A percentile compares a stretch with the other conserved stretches of the same genome.
phyloP scores from a whole-genome alignment of 1,140 invertebrate species.

The Leucophenga varia region DNA sequence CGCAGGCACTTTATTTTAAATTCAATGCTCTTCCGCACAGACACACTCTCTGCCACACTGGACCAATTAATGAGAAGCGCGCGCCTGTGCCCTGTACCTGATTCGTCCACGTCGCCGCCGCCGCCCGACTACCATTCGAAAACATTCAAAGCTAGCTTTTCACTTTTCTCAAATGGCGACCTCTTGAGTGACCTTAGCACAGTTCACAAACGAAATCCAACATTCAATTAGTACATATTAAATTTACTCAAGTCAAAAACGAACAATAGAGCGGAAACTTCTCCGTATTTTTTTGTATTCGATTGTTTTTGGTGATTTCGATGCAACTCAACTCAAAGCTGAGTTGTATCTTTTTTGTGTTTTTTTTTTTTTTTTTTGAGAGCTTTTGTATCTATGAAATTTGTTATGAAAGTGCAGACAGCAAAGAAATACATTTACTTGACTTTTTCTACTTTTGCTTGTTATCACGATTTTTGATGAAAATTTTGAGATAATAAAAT shows the following conservation, averaged over 20 bases:
- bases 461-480: slow-evolving; percentile 19
- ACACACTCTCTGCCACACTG: too few species aligned
- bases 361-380: slow-evolving; percentile 21
- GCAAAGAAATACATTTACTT: slow-evolving; percentile 10
- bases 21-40: too few species aligned
- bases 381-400: slow-evolving; percentile 32
- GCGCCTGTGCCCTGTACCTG: too few species aligned
- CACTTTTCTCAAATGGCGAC: too few species aligned
- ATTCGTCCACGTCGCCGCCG: too few species aligned
- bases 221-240: slow-evolving; percentile 46
- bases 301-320: slow-evolving; percentile 38
- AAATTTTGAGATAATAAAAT: slow-evolving; percentile 17
- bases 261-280: slow-evolving; percentile 38
- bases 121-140: too few species aligned
- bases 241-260: too few species aligned
- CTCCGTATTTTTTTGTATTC: too few species aligned
- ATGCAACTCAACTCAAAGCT: too few species aligned
- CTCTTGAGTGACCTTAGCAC: slow-evolving; percentile 25
- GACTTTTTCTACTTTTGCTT: slow-evolving; percentile 4
- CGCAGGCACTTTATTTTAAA: too few species aligned
- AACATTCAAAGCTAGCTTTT: too few species aligned
- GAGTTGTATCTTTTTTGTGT: slow-evolving; percentile 33
- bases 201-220: slow-evolving; percentile 32
- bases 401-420: slow-evolving; percentile 37
- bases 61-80: too few species aligned